Percentiles rank a stretch among this genome's conserved stretches.
These are phyloP conservation scores for Danionella dracula DNA, from an alignment of 2,797 vertebrate species.

Conservation along the genomic window DNA sequence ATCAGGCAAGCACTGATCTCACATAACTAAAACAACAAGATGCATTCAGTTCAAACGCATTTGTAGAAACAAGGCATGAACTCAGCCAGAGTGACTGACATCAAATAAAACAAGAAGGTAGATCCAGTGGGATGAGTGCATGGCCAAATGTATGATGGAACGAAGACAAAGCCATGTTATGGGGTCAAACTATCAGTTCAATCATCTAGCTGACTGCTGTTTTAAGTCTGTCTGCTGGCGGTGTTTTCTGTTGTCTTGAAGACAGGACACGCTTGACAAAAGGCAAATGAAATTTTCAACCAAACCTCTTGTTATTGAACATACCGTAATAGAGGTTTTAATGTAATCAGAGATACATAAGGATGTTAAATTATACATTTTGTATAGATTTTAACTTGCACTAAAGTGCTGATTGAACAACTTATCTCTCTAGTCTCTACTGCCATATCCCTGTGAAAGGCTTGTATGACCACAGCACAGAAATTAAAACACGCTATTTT, in stretches of 20 bases:
- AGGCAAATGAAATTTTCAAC: too few species aligned
- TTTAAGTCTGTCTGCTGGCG: neutral
- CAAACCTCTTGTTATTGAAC: too few species aligned
- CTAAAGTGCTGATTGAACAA: too few species aligned
- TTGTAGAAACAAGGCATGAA: neutral
- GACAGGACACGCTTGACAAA: neutral
- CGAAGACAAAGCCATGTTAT: conserved; percentile 11
- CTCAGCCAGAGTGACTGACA: neutral
- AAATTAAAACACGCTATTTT: too few species aligned
- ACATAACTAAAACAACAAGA: neutral
- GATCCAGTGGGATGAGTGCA: conserved; percentile 3
- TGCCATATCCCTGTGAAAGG: too few species aligned
- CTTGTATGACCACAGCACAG: too few species aligned
- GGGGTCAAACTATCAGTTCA: conserved; percentile 2
- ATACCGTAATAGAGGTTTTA: too few species aligned
- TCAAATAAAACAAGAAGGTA: neutral
- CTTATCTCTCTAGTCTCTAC: too few species aligned
- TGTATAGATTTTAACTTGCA: too few species aligned
- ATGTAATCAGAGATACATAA: too few species aligned
- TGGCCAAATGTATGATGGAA: conserved; percentile 4
- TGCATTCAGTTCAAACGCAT: neutral
- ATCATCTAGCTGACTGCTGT: neutral
- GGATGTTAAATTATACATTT: too few species aligned
- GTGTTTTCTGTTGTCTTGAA: neutral
- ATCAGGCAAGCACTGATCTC: neutral